Base-by-base conservation (phyloP, 2,797 vertebrate genomes). In the Lacerta viridis region DNA sequence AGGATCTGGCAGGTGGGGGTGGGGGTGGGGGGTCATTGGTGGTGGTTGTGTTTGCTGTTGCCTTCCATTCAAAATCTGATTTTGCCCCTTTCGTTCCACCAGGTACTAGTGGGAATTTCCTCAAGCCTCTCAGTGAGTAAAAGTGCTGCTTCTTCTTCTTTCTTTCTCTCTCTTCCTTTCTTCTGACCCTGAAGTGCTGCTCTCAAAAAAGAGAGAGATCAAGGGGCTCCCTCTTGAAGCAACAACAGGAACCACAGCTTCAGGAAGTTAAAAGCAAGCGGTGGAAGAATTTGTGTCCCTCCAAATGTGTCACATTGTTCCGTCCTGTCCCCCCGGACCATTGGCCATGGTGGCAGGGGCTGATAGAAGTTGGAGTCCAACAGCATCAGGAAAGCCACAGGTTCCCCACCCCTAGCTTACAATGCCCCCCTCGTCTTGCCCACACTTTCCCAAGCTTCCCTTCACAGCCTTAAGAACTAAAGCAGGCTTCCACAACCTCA, bases 41-140 rank as follows among this genome's bases (percentile, higher is more conserved):
- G 10, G 25, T n/a, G 25, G 1, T 33, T 6, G 5, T 25, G 36
- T 23, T 25, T 74, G 33, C 76, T 72, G 15, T 59, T 43, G 20
- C 36, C 50, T 66, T 61, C 27, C 25, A 50, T 79, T 79, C 50
- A 18, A 15, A 9, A 6, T 66, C 68, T 89, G 43, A 76, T 86
- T 68, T 46, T 89, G 43, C 20, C n/a, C 7, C 33, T 66, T 82
- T 69, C 59, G 50, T 82, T 75, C 71, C 82, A 76, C 5, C 84
- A 81, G 71, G 78, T 69, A 33, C 36, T n/a, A 89, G 20, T 5
- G 88, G 59, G n/a, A 89, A 41, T 85, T 89, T 89, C 78, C 68
- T 89, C 71, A 86, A 7, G 71, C 88, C 88, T 86, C 71, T 86
- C 71, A 89, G 88, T 89, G 61, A 89, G 88, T 89, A 89, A n/a